Percentiles rank a stretch among this genome's conserved stretches.
phyloP scores from a whole-genome alignment of 2,888 invertebrate genomes.

The Bellardia pandia region DNA sequence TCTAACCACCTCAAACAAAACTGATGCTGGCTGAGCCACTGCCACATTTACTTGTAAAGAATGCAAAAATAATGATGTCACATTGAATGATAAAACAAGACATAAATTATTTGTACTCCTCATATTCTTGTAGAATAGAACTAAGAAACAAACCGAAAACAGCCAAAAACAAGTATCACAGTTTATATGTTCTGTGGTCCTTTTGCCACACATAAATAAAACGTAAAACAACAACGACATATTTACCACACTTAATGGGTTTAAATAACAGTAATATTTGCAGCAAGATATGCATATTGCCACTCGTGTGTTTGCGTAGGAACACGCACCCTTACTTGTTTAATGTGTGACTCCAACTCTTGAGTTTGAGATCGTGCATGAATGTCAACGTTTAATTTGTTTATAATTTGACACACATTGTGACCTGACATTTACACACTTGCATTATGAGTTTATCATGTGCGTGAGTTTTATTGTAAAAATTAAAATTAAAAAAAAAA shows the following conservation, averaged over 20 bases:
- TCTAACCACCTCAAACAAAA: slow-evolving; percentile 26
- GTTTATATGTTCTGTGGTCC: slow-evolving; percentile 23
- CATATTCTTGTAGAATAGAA: slow-evolving; percentile 24
- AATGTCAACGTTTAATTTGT: slow-evolving; percentile 26
- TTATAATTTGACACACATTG: slow-evolving; percentile 41
- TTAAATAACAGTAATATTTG: slow-evolving; percentile 46
- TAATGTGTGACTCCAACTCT: background rate
- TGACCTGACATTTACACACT: slow-evolving; percentile 37
- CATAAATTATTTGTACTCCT: slow-evolving; percentile 57
- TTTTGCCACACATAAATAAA: slow-evolving; percentile 48
- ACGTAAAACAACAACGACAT: slow-evolving; percentile 28
- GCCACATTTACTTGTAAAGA: slow-evolving; percentile 59
- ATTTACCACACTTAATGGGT: slow-evolving; percentile 66
- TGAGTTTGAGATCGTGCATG: slow-evolving; percentile 19
- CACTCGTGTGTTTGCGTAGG: slow-evolving; percentile 40
- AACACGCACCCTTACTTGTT: background rate
- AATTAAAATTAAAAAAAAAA: background rate
- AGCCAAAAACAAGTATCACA: background rate
- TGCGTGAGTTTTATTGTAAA: background rate
- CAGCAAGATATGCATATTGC: slow-evolving; percentile 16
- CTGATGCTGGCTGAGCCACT: slow-evolving; percentile 15
- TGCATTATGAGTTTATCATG: slow-evolving; percentile 10
- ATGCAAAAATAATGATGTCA: slow-evolving; percentile 76
- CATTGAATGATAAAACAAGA: slow-evolving; percentile 73
- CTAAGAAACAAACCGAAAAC: background rate